Evolutionary conservation across 2,113 vertebrate genomes (phyloP).

Genomic region (Pituophis catenifer): DNA sequence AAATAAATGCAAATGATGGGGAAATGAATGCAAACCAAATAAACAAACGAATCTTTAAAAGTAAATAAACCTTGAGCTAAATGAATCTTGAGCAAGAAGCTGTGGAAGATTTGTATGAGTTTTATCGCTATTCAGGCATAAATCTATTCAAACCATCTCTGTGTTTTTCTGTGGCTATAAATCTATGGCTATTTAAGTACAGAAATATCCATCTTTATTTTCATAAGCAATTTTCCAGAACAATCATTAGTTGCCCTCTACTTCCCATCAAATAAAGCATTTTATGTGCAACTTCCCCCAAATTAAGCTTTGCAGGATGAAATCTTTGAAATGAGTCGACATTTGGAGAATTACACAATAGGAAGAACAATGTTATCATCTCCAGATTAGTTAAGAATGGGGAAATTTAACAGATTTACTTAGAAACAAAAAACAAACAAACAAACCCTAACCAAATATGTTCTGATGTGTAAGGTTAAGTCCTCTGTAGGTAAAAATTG

Average conservation of each 20-base stretch:
- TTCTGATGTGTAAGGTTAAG: neutral
- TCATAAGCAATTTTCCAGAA: neutral
- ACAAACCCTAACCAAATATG: neutral
- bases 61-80: neutral
- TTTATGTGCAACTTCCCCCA: neutral
- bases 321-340: neutral
- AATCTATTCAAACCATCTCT: neutral
- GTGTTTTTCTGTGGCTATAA: neutral
- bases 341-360: neutral
- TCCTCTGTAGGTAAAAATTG: neutral
- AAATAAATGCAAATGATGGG: neutral
- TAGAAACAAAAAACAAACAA: neutral
- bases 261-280: neutral
- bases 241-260: neutral
- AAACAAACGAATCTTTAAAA: neutral
- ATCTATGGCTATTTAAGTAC: neutral
- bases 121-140: neutral
- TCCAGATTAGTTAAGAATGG: neutral
- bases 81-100: neutral
- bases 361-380: neutral
- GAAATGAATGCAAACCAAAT: neutral
- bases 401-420: neutral
- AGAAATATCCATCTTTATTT: neutral
- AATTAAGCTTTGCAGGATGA: neutral
- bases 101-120: neutral